Base-by-base conservation (phyloP, 2,888 invertebrate genomes). In the Drosophila setosimentum region DNA sequence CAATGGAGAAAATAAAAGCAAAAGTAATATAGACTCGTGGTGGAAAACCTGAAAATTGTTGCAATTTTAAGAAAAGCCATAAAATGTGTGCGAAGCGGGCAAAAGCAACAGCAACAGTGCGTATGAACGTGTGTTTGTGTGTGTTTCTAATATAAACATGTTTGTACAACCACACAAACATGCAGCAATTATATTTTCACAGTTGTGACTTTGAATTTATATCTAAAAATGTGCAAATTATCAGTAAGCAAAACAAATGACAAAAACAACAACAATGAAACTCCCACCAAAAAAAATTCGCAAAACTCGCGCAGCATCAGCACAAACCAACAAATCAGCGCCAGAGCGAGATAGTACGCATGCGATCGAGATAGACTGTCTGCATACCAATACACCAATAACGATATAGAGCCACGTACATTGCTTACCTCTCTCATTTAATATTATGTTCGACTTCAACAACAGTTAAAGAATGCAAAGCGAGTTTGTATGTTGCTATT, bases 21-120 rank as follows among this genome's bases (percentile, higher is more conserved):
- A 37, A 57, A 50, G 57, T 54, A 33, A 45, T 48, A 18, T 45
- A 54, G 63, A 55, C 57, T 45, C 21, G 53, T 49, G 54, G 68
- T 57, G 63, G 61, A 78, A 78, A 73, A 68, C 73, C 76, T 71
- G 77, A 64, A 84, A 62, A 75, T 67, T 65, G 49, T 75, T 68
- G 81, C 72, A 65, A 83, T 71, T 73, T 79, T 83, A 72, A 70
- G 66, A 73, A 76, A 76, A 63, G 50, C 68, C 62, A 72, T 76
- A 67, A 58, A 61, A 68, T 53, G 49, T 58, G 72, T 69, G 68
- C 67, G 70, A 73, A 77, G 74, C 63, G 77, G 42, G 61, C 62
- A 64, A 65, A 76, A 45, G 53, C 53, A 45, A 58, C n/a, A 49
- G 35, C 48, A 18, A n/a, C 35, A 53, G 42, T 70, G 55, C 35